Percentiles rank a stretch among this genome's conserved stretches.
phyloP scores from a whole-genome alignment of 2,888 invertebrate species.

The Agonum fuliginosum region DNA sequence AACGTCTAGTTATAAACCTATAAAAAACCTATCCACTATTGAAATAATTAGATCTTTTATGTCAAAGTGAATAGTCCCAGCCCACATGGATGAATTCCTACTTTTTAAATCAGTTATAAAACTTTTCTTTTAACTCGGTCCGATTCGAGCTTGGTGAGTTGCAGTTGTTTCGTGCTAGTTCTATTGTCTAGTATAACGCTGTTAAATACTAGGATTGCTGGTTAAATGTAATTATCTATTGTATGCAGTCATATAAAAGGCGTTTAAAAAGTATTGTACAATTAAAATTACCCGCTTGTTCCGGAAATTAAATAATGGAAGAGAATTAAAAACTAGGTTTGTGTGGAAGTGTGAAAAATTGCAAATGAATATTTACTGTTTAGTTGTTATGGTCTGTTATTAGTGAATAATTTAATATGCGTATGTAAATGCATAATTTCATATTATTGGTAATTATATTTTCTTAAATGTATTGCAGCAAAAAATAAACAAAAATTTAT shows the following conservation, averaged over 20 bases:
- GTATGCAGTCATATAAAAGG: conserved; percentile 1
- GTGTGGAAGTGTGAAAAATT: no score
- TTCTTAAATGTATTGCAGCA: no score
- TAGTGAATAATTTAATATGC: no score
- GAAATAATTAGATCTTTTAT: conserved; percentile 39
- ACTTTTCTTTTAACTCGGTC: conserved; percentile 39
- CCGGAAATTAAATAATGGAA: conserved; percentile 14
- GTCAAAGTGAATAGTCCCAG: conserved; percentile 36
- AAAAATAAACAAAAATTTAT: no score
- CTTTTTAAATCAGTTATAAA: conserved; percentile 46
- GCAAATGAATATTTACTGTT: background rate
- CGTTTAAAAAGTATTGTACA: conserved; percentile 31
- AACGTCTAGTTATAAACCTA: background rate
- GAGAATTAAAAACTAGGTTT: no score
- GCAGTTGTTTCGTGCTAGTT: background rate
- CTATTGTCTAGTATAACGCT: conserved; percentile 17
- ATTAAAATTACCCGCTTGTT: conserved; percentile 24
- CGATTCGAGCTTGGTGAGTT: conserved; percentile 8
- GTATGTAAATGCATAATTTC: no score
- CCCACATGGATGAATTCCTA: conserved; percentile 39
- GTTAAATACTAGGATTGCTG: conserved; percentile 3
- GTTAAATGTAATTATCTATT: conserved; percentile 34
- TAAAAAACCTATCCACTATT: conserved; percentile 27
- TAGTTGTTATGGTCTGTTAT: no score
- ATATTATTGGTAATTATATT: no score